A percentile compares a stretch with the other conserved stretches of the same genome.
phyloP scores from a whole-genome alignment of 2,113 vertebrate genomes.

The Brachyhypopomus occidentalis region DNA sequence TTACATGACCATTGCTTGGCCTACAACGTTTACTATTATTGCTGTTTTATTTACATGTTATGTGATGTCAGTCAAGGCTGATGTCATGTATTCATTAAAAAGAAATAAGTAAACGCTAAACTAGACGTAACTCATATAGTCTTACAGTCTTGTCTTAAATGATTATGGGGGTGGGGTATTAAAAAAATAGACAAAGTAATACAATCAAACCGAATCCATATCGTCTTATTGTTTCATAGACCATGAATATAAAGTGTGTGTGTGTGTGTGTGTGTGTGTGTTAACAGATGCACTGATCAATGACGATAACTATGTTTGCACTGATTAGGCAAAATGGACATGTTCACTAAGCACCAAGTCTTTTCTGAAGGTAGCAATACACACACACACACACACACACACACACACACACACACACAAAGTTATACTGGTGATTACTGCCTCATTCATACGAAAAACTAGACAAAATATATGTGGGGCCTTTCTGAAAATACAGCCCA shows the following conservation, averaged over 20 bases:
- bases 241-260: slow-evolving; percentile 40
- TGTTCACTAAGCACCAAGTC: slow-evolving; percentile 21
- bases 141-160: not conserved
- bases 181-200: slow-evolving; percentile 16
- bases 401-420: no score
- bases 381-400: not conserved
- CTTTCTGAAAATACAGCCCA: slow-evolving; percentile 84
- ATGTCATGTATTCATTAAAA: slow-evolving; percentile 1
- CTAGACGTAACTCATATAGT: not conserved
- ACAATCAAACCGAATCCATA: not conserved
- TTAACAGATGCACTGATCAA: slow-evolving; percentile 43
- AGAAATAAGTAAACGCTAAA: slow-evolving; percentile 23
- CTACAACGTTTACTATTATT: not conserved
- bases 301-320: slow-evolving; percentile 45
- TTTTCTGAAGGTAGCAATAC: not conserved
- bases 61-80: not conserved
- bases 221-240: slow-evolving; percentile 41
- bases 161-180: no score
- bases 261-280: slow-evolving; percentile 26
- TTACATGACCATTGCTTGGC: not conserved
- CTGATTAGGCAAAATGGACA: slow-evolving; percentile 44
- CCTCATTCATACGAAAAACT: slow-evolving; percentile 45
- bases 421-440: no score
- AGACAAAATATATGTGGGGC: slow-evolving; percentile 82
- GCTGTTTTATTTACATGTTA: not conserved